A percentile compares a stretch with the other conserved stretches of the same genome.
Conservation (phyloP, 2,113 vertebrate genomes). For the Rhinoptilus africanus region DNA sequence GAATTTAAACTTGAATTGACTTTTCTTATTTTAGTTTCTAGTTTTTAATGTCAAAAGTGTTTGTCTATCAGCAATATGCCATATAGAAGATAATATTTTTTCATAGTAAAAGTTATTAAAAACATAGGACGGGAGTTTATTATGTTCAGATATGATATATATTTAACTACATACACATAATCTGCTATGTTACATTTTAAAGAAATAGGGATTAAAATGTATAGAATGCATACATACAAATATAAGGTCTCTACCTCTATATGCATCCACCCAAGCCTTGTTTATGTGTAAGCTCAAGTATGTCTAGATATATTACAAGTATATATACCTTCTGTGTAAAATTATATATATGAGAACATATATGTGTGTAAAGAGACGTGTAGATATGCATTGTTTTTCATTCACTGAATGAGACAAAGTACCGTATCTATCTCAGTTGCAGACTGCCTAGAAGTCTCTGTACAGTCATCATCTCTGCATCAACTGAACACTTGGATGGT, state of each 20-base stretch:
- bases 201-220: neutral
- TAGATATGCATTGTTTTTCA: neutral
- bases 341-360: neutral
- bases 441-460: neutral
- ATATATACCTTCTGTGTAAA: neutral
- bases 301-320: neutral
- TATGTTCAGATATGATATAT: neutral
- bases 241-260: neutral
- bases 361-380: fast-evolving
- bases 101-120: neutral
- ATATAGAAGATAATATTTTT: neutral
- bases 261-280: neutral
- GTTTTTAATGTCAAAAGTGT: neutral
- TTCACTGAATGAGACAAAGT: neutral
- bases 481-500: neutral
- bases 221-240: neutral
- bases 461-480: neutral
- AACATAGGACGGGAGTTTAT: neutral
- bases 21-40: neutral
- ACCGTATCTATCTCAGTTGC: neutral
- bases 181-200: neutral
- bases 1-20: neutral
- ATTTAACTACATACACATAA: neutral
- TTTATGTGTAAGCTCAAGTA: neutral
- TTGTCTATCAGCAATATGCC: neutral